Percentiles rank a stretch among this genome's conserved stretches.
Evolutionary conservation across 2,797 vertebrate species (phyloP).

Genomic region (Anolis apletophallus): DNA sequence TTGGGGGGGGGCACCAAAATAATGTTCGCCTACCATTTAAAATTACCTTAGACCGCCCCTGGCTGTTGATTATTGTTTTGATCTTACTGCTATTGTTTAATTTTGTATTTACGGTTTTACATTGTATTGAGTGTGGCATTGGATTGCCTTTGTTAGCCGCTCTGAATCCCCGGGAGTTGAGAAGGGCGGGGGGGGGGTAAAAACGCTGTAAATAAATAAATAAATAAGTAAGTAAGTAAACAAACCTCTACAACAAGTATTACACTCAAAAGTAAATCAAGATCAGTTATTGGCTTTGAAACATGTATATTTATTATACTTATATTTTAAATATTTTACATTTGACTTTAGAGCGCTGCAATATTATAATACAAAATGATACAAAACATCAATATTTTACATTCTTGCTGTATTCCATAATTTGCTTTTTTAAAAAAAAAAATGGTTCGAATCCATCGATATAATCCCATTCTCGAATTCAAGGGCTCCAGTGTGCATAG

Average conservation of each 20-base stretch:
- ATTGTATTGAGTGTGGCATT: no score
- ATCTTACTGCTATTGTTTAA: no score
- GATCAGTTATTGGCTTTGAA: constrained; percentile 18
- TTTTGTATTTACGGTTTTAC: no score
- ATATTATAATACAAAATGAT: neutral
- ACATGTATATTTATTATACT: constrained; percentile 19
- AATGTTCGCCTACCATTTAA: no score
- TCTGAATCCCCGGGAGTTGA: no score
- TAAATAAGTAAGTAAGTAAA: no score
- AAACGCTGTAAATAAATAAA: no score
- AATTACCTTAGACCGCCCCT: no score
- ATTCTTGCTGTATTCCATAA: constrained; percentile 36
- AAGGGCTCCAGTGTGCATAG: constrained; percentile 11
- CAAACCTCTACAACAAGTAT: neutral
- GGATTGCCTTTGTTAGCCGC: no score
- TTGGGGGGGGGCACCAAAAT: no score
- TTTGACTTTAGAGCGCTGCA: neutral
- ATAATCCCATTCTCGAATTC: constrained; percentile 38
- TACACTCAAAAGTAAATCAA: neutral
- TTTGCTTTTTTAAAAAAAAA: neutral
- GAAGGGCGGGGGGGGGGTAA: no score
- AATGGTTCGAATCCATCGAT: constrained; percentile 17
- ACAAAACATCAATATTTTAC: neutral
- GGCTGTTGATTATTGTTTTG: no score
- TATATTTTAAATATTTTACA: constrained; percentile 30